Evolutionary conservation across 2,797 vertebrate genomes (phyloP), one percentile per base, ranked within the genome.

Genomic region (Perdix hodgsoniae): DNA sequence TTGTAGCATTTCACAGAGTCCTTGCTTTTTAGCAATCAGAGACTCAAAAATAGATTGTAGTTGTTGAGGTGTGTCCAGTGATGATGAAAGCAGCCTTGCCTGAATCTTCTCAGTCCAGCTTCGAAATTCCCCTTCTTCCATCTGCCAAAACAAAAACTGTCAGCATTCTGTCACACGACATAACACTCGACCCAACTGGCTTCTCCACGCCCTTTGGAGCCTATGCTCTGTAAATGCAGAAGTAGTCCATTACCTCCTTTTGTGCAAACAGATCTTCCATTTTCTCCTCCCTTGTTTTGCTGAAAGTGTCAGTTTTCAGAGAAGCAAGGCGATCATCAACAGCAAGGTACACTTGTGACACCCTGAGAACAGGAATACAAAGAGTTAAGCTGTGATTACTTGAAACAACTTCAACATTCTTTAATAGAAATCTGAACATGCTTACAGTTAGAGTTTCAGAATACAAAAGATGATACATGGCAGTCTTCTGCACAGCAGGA

Each of bases 201-300:
- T 83, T 66, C 45, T 78, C 19, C 72, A 63, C 5, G 31, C 1
- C 5, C 18, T 72, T 75, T 22, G 11, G 21, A 57, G 37, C 3
- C 66, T 52, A 17, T 2, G 7, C 33, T 56, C 22, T 10, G 14
- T 29, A 3, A 3, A 61, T 26, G 11, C 13, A 83, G 44, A 78
- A 69, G 57, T 2, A 56, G 11, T 26, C 33, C 6, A 24, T 94
- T 98, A 99, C 99, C 93, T 99, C 99, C 96, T 99, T 99, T 97
- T 99, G 99, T 86, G 99, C 99, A 94, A 99, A 99, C 42, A 99
- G 98, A 91, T 99, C 99, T 97, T 99, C 99, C 99, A 99, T 99
- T 97, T 99, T 99, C 90, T 99, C 99, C 94, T 99, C 99, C 67
- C 99, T 98, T 0, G 99, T 99, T 97, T 99, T 99, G 95, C 98